phyloP scores from a whole-genome alignment of 2,113 vertebrate species.

The Dasyornis broadbenti region DNA sequence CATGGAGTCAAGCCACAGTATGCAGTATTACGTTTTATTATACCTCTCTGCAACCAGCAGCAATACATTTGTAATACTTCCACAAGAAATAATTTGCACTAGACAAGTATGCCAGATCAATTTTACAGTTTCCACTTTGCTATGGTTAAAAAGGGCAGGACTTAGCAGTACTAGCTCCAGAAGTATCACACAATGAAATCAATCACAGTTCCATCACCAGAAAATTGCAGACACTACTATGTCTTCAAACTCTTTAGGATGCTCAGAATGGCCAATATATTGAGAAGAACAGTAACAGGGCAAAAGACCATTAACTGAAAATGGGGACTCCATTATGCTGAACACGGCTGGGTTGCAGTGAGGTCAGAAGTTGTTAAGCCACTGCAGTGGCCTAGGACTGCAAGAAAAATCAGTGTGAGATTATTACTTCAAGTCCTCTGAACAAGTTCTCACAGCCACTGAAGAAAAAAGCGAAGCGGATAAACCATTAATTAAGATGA shows the following conservation, averaged over 20 bases:
- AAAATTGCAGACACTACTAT: background rate
- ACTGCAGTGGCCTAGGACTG: background rate
- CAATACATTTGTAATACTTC: background rate
- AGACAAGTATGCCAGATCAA: background rate
- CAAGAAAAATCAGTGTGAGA: background rate
- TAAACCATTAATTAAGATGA: conserved; percentile 43
- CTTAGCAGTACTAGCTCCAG: background rate
- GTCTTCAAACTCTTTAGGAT: background rate
- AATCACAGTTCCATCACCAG: background rate
- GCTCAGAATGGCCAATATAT: background rate
- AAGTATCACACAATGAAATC: background rate
- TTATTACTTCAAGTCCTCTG: background rate
- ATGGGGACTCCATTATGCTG: background rate
- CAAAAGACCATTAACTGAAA: background rate
- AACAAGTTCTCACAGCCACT: conserved; percentile 20
- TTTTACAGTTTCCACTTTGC: background rate
- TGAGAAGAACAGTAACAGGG: background rate
- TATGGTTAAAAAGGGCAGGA: background rate
- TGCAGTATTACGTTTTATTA: background rate
- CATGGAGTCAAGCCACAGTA: background rate
- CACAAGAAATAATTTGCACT: background rate
- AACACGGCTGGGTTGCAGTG: background rate
- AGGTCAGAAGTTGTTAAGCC: background rate
- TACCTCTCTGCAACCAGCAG: background rate
- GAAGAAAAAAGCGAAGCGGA: background rate